Conservation (phyloP, 2,888 invertebrate genomes). For the Arrhopalites spinosus region DNA sequence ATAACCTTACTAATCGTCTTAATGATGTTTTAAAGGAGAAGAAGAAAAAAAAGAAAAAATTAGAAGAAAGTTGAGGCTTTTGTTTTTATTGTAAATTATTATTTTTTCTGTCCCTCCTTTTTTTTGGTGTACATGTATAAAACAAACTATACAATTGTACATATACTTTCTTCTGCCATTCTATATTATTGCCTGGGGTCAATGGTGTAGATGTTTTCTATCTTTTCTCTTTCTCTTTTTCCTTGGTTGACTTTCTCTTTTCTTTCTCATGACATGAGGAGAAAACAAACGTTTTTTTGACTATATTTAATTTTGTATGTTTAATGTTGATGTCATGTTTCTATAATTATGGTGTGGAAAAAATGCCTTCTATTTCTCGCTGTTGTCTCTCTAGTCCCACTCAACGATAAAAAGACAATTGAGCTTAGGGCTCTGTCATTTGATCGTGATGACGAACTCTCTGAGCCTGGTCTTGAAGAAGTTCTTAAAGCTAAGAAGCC, state of each 20-base stretch:
- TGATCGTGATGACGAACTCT: conserved; percentile 66
- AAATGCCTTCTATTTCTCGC: conserved; percentile 18
- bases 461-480: conserved; percentile 70
- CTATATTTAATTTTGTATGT: neutral
- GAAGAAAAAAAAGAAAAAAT: too few relatives aligned
- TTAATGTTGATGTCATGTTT: conserved; percentile 14
- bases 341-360: conserved; percentile 32
- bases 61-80: neutral
- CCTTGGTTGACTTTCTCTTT: conserved; percentile 22
- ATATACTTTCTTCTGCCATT: too few relatives aligned
- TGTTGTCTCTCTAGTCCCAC: conserved; percentile 63
- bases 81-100: neutral
- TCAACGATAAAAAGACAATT: conserved; percentile 69
- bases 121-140: too few relatives aligned
- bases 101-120: neutral
- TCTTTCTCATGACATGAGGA: neutral
- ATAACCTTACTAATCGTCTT: too few relatives aligned
- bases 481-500: conserved; percentile 68
- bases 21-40: too few relatives aligned
- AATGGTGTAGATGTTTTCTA: neutral
- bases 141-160: too few relatives aligned
- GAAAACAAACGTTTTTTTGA: neutral
- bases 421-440: conserved; percentile 70
- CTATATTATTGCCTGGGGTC: too few relatives aligned
- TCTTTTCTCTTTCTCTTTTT: too few relatives aligned